Evolutionary conservation across 2,113 vertebrate genomes (phyloP), one percentile per base, ranked within the genome.

Genomic region (Prietella phreatophila): DNA sequence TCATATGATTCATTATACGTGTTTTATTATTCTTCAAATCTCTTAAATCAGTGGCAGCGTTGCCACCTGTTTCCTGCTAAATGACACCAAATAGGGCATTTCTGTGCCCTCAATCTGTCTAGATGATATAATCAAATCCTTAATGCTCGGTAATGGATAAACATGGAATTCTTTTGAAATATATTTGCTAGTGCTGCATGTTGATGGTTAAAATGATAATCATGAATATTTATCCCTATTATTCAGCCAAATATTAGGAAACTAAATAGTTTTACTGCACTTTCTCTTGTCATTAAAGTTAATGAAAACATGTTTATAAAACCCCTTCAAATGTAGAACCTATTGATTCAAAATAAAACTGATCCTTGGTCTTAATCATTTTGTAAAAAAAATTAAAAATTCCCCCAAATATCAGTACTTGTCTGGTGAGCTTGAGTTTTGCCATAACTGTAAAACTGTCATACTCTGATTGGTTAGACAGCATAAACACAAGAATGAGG

Each of bases 41-140:
- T 78, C 60, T 82, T 42, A 78, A 25, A 63, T 25, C 9, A 56
- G 47, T 22, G 22, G 56, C 55, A 17, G 25, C 60, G 3, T 6
- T 75, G 33, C 60, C 50, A 86, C 61, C 85, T 71, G 73, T 89
- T 89, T 86, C 36, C 63, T 27, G 13, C 39, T 63, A 55, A 65
- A 69, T 80, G 84, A 11, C 75, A 55, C 56, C 61, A n/a, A 50
- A 27, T 58, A 19, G 30, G 47, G 17, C n/a, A 9, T 87, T 85
- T 80, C 27, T 47, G 2, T 63, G 20, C 55, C 63, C 42, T 63
- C 4, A 69, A 25, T 84, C 88, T 84, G 69, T 75, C 55, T 87
- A 78, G 25, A 84, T 81, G 22, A 61, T 61, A 14, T 84, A 71
- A 83, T 86, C 27, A 86, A 17, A 56, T 13, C 50, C 56, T 79